Conservation (phyloP, 2,113 vertebrate genomes). For the Etia nguti region DNA sequence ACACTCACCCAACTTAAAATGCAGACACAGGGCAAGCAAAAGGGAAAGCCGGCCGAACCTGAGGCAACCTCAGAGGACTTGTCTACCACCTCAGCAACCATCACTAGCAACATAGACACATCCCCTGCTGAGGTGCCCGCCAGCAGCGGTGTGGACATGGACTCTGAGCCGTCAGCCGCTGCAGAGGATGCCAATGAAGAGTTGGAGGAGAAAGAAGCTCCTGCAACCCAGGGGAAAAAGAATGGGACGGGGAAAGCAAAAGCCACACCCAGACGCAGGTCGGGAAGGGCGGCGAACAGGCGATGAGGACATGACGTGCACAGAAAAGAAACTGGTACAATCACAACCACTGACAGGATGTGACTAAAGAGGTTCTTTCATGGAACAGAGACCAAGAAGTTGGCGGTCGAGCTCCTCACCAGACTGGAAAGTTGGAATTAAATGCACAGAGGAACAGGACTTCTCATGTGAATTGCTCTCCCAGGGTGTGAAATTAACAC, state of each 20-base stretch:
- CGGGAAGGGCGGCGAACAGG: slow-evolving; percentile 53
- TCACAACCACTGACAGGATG: neutral
- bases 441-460: neutral
- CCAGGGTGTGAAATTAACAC: slow-evolving; percentile 22
- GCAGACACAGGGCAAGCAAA: neutral
- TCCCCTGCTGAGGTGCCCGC: neutral
- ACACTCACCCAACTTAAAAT: neutral
- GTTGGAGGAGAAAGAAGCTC: slow-evolving; percentile 1
- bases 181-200: slow-evolving; percentile 18
- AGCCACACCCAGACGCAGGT: slow-evolving; percentile 49
- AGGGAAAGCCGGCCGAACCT: neutral
- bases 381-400: slow-evolving; percentile 22
- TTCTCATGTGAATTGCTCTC: neutral
- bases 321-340: neutral
- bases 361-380: slow-evolving; percentile 21
- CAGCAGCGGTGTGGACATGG: neutral
- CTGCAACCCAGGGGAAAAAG: slow-evolving; percentile 11
- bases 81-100: neutral
- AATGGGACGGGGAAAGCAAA: slow-evolving; percentile 28
- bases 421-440: neutral
- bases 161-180: neutral
- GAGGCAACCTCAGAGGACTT: neutral
- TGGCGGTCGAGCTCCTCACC: neutral
- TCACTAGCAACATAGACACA: neutral
- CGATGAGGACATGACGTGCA: slow-evolving; percentile 17